Base-by-base conservation (phyloP, 2,797 vertebrate species). In the Toxotes lorentzi region DNA sequence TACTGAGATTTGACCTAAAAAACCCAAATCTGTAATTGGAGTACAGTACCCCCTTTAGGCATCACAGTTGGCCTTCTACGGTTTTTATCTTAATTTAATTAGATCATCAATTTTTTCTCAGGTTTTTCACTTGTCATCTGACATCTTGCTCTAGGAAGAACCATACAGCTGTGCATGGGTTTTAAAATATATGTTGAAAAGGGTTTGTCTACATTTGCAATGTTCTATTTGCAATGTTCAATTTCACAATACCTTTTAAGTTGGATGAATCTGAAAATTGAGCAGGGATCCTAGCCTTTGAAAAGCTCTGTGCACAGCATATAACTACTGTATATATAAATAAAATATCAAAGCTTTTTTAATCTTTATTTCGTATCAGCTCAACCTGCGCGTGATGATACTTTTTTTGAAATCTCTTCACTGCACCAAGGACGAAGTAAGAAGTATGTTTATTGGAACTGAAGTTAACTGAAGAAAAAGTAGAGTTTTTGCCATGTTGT, bases 1-100 rank as follows among this genome's bases (percentile, higher is more conserved):
- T 83, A 77, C 84, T 78, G 86, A 82, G 92, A 90, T 79, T 82
- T 92, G 89, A 92, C 91, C 92, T 86, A 81, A 65, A 92, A 83
- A 73, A 73, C 12, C 50, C 56, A 78, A 63, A 83, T 76, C 63
- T 86, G 81, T 71, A 88, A 85, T 86, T 88, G 73, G 68, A 87
- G 71, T 76, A 47, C 54, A 72, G 76, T 64, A 53, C 60, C 58
- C 59, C 69, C 81, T 23, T 45, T n/a, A 76, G 84, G 84, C 78
- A 30, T 71, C 63, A 65, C 73, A 67, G 70, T 78, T 83, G 68
- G 69, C 45, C 56, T 74, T 67, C 45, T 71, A 30, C 70, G 45
- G 40, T 82, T 77, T 85, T 85, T 71, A 58, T 83, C 23, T n/a
- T 73, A 48, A 61, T 70, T 80, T 32, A 86, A 89, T 87, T 66